Base-by-base conservation (phyloP, 2,113 vertebrate species). In the Aythya baeri region DNA sequence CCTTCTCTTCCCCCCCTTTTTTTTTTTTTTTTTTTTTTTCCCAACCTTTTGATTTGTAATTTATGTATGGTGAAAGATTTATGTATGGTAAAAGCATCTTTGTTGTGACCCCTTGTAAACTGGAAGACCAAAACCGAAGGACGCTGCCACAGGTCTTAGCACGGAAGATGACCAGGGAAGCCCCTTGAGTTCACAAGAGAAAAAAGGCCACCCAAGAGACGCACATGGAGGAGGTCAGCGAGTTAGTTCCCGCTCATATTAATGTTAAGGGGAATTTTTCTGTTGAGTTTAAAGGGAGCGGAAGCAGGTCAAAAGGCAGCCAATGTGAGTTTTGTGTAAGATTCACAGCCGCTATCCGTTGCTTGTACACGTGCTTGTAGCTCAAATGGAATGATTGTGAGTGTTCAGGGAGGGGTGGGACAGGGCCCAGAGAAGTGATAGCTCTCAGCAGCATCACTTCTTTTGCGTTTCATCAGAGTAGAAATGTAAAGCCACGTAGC, bases 181-280 rank as follows among this genome's bases (percentile, higher is more conserved):
- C 20, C 65, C 38, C 76, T 85, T 94, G 50, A 77, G 34, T n/a
- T 63, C 74, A 43, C 12, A 49, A 36, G 29, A 57, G 25, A 5
- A 10, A 26, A 75, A 88, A 49, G 91, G 11, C 92, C 95, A 95
- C 91, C 88, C 95, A 94, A 59, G 88, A 88, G 36, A 61, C 1
- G 1, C 17, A 21, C 73, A 50, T 38, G 72, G 43, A 86, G 31
- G 38, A 94, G 61, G 77, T 78, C 92, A 89, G 80, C 52, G 38
- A 92, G 57, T 78, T 22, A 83, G 10, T 96, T 96, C 85, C 93
- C 32, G 15, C 88, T 96, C 68, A 11, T 68, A 38, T 36, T 61
- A 75, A 86, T 86, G 55, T 84, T 63, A 54, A 63, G 90, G 94
- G 95, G 92, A 96, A 86, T 96, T 97, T 82, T 96, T 68, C 73